Conservation (phyloP, 2,888 invertebrate genomes). For the Tipula helvola region DNA sequence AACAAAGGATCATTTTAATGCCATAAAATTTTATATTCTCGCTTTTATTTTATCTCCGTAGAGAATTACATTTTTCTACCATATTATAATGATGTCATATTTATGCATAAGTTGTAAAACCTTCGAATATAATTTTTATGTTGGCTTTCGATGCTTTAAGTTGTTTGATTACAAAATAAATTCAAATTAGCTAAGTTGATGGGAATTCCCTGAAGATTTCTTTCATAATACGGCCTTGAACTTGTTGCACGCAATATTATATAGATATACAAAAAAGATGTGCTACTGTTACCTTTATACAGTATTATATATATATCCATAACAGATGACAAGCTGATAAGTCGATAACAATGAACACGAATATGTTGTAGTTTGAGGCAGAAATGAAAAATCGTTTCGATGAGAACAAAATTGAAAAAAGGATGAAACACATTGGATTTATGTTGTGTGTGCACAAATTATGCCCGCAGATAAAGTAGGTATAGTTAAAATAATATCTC, state of each 20-base stretch:
- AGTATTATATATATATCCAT: too few species aligned
- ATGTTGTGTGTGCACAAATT: not conserved
- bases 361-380: too few species aligned
- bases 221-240: not conserved
- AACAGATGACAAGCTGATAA: too few species aligned
- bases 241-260: not conserved
- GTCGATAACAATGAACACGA: too few species aligned
- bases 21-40: not conserved
- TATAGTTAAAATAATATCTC: too few species aligned
- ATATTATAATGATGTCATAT: not conserved
- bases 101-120: not conserved
- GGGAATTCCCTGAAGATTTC: not conserved
- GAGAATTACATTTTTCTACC: not conserved
- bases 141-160: too few species aligned
- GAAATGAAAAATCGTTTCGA: too few species aligned
- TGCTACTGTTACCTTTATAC: too few species aligned
- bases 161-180: not conserved
- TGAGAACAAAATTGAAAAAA: too few species aligned
- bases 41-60: not conserved
- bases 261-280: too few species aligned
- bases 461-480: not conserved
- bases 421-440: not conserved
- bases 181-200: not conserved
- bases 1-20: not conserved
- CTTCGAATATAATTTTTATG: not conserved